A percentile compares a stretch with the other conserved stretches of the same genome.
phyloP scores from a whole-genome alignment of 2,888 invertebrate species.

The Masnerella sp. region DNA sequence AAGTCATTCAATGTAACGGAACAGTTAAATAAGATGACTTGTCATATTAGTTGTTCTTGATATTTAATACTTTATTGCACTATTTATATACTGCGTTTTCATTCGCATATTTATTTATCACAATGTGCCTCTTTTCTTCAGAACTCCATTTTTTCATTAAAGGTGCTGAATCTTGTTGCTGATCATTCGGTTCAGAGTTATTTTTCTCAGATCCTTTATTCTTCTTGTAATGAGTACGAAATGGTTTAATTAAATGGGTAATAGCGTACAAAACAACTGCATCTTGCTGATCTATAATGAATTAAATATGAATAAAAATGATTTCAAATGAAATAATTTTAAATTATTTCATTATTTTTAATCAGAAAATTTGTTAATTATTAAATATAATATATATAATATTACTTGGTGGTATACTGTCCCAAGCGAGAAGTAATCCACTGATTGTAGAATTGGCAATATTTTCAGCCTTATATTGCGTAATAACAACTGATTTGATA shows the following conservation, averaged over 20 bases:
- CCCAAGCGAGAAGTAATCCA: slow-evolving; percentile 15
- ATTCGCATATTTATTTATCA: too few species aligned
- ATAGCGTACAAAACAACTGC: neutral
- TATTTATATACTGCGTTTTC: too few species aligned
- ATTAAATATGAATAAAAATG: neutral
- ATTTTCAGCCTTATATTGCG: neutral
- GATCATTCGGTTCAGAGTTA: neutral
- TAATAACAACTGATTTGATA: neutral
- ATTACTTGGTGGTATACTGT: neutral
- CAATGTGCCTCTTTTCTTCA: slow-evolving; percentile 9
- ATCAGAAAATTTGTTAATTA: neutral
- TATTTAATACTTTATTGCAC: too few species aligned
- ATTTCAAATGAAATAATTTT: too few species aligned
- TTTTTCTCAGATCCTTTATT: neutral
- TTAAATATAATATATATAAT: neutral
- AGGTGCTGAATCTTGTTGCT: neutral
- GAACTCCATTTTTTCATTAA: too few species aligned
- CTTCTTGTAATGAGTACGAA: neutral
- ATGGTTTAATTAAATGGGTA: slow-evolving; percentile 6
- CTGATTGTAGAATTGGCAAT: neutral
- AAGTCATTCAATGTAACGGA: neutral
- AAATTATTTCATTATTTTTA: too few species aligned
- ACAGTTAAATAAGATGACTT: slow-evolving; percentile 1
- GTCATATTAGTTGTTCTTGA: too few species aligned
- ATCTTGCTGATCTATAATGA: slow-evolving; percentile 13